phyloP scores from a whole-genome alignment of 2,113 vertebrate species.

The Chaetorhynchus papuensis region DNA sequence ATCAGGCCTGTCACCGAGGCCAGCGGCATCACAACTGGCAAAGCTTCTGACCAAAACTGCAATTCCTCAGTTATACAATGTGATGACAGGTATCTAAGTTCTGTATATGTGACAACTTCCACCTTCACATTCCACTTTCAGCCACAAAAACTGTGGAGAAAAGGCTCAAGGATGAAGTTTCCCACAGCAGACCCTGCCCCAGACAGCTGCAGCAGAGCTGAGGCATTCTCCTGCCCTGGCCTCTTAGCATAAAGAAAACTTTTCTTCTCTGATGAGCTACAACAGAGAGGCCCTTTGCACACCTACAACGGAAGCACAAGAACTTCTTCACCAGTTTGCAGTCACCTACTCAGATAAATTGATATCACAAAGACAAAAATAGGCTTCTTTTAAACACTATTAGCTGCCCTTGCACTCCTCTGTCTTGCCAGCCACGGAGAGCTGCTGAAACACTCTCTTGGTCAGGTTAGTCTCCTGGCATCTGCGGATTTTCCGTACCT shows the following conservation, averaged over 20 bases:
- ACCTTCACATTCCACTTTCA: neutral
- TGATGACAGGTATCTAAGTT: neutral
- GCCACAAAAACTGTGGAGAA: neutral
- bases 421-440: neutral
- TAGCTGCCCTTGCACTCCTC: neutral
- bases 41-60: neutral
- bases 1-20: neutral
- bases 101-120: neutral
- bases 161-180: neutral
- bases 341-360: neutral
- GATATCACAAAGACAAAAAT: neutral
- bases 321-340: neutral
- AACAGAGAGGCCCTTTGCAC: neutral
- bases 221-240: neutral
- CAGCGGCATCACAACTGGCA: neutral
- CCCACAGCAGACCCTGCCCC: neutral
- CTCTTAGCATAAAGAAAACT: neutral
- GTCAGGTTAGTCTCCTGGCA: neutral
- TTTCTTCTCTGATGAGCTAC: neutral
- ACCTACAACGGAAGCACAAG: neutral
- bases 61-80: neutral
- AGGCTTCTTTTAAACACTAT: neutral
- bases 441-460: neutral
- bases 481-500: constrained; percentile 67
- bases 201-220: neutral